Percentiles rank a stretch among this genome's conserved stretches.
Conservation (phyloP, 1,140 invertebrate species). For the Drosophila micromelanica region DNA sequence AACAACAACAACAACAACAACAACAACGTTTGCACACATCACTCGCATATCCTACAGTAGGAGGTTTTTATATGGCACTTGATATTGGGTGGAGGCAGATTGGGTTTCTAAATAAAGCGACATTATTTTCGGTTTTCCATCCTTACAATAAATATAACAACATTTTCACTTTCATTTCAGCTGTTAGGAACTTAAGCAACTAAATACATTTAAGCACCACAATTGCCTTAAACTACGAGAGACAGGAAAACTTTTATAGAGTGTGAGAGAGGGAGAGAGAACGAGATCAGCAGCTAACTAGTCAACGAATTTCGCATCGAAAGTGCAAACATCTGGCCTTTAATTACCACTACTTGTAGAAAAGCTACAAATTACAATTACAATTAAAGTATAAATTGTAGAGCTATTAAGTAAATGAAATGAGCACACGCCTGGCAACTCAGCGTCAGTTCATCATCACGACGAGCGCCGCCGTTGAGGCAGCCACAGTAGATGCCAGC, state of each 20-base stretch:
- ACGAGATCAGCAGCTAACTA: slow-evolving; percentile 34
- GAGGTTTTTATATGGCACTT: slow-evolving; percentile 16
- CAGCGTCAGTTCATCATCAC: slow-evolving; percentile 80
- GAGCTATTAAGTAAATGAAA: slow-evolving; percentile 69
- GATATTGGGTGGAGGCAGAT: background rate
- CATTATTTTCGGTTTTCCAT: slow-evolving; percentile 1
- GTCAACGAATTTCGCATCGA: slow-evolving; percentile 67
- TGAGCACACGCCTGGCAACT: slow-evolving; percentile 78
- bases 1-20: slow-evolving; percentile 7
- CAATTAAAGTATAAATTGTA: slow-evolving; percentile 22
- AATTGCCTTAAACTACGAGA: slow-evolving; percentile 65
- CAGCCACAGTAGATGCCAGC: slow-evolving; percentile 48
- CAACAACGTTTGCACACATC: background rate
- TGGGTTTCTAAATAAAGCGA: slow-evolving; percentile 29
- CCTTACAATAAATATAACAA: slow-evolving; percentile 8
- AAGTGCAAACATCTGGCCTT: slow-evolving; percentile 41
- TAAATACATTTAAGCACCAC: slow-evolving; percentile 56
- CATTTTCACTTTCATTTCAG: slow-evolving; percentile 58
- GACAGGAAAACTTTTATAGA: slow-evolving; percentile 4
- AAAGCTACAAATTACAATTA: slow-evolving; percentile 1
- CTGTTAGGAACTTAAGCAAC: slow-evolving; percentile 46
- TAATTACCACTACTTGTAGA: slow-evolving; percentile 17
- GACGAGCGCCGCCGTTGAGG: slow-evolving; percentile 53
- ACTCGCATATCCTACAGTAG: background rate
- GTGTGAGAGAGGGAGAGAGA: slow-evolving; percentile 2